Conservation (phyloP, 1,140 invertebrate genomes). For the Calycopis cecrops region DNA sequence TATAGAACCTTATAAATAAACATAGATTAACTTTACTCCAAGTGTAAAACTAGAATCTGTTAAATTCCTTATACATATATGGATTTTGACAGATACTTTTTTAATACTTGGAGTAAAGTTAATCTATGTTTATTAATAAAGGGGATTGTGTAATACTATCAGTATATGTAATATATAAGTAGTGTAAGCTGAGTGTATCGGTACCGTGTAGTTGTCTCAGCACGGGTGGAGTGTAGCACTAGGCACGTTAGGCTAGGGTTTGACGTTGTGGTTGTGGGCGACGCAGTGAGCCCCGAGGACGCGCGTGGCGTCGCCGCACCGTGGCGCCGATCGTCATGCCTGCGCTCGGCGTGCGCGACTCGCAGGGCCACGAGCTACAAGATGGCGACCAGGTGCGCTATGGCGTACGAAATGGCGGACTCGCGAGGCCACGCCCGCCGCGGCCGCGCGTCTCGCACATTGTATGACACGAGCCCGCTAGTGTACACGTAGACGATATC, state of each 20-base stretch:
- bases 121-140: no score
- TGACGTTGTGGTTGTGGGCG: conserved; percentile 38
- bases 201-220: conserved; percentile 13
- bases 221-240: conserved; percentile 12
- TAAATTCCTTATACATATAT: no score
- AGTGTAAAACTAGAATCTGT: no score
- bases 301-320: conserved; percentile 39
- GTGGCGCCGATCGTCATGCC: conserved; percentile 34
- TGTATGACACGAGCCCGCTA: conserved; percentile 30
- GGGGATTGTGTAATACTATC: not conserved
- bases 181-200: not conserved
- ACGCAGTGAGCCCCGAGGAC: conserved; percentile 33
- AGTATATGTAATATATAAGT: not conserved
- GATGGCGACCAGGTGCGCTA: conserved; percentile 17
- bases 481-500: not conserved
- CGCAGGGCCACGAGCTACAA: not conserved
- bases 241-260: conserved; percentile 27
- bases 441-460: conserved; percentile 37
- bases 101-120: no score
- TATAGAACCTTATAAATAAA: no score
- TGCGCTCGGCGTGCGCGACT: conserved; percentile 12
- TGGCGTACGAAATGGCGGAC: conserved; percentile 19
- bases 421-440: conserved; percentile 21
- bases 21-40: no score
- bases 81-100: no score